Evolutionary conservation across 2,888 invertebrate species (phyloP), one percentile per base, ranked within the genome.

Genomic region (Thera britannica): DNA sequence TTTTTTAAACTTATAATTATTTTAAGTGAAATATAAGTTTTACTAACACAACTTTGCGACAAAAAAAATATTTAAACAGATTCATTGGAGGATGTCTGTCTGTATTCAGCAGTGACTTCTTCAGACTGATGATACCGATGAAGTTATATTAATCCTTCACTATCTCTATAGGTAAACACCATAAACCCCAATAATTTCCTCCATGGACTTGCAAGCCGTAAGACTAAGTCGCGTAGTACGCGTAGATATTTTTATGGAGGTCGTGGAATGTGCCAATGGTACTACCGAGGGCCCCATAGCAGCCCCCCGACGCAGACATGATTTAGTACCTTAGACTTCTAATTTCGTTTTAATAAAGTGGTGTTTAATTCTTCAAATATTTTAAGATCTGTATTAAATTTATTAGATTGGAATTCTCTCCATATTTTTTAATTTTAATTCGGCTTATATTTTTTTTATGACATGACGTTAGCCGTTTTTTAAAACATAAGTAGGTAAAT

Each of bases 231-330:
- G 23, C 23, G 23, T 23, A 23, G 23, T 46, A 62, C 72, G 73
- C 67, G 70, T 6, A 69, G 66, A 67, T 72, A 75, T 75, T 75
- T 75, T 75, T 75, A 75, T 75, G 70, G 72, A 34, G 48, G 56
- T 12, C 41, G 5, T 55, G 67, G 73, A 75, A 75, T 75, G 72
- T 9, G 65, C 48, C 55, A 58, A 58, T 60, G 52, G 52, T 49
- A 8, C 34, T 48, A 35, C 11, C 7, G 59, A 49, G 52, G 54
- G 38, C 57, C 34, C 46, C 46, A 9, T 56, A 12, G 35, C 56
- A 12, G 44, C 49, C 68, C 73, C 66, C 59, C 65, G 66, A 62
- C 66, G 46, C 41, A 52, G 57, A 60, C 67, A 73, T 74, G 73
- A 74, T 74, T 74, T 74, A 74, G 65, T 69, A 67, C 69, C 64